Conservation (phyloP, 2,888 invertebrate genomes). For the Drosophila vallismaia region DNA sequence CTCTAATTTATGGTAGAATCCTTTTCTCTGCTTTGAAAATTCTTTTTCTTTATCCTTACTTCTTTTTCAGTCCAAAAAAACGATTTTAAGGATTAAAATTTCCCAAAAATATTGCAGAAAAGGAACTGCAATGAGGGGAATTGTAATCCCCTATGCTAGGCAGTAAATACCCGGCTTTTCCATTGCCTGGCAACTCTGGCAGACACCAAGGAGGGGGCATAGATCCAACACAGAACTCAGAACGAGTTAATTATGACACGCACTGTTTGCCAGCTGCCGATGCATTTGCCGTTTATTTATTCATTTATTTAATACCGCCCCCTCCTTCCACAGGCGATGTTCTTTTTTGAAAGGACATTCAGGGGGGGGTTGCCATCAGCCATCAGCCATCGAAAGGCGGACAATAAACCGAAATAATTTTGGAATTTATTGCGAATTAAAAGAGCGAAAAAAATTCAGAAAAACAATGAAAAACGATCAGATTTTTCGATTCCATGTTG, state of each 20-base stretch:
- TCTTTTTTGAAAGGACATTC: slow-evolving; percentile 6
- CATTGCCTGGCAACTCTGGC: slow-evolving; percentile 16
- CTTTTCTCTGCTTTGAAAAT: too few species aligned
- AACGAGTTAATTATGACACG: slow-evolving; percentile 66
- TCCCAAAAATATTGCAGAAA: not conserved
- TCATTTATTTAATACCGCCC: slow-evolving; percentile 33
- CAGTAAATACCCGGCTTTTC: slow-evolving; percentile 8
- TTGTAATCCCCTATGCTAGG: not conserved
- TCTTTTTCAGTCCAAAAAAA: too few species aligned
- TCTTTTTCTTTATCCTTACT: too few species aligned
- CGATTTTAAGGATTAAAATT: too few species aligned
- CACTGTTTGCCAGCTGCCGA: slow-evolving; percentile 45
- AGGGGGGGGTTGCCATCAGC: too few species aligned
- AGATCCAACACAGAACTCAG: not conserved
- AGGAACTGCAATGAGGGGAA: not conserved
- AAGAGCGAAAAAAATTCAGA: not conserved
- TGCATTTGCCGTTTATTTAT: slow-evolving; percentile 27
- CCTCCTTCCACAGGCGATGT: slow-evolving; percentile 13
- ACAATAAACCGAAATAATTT: slow-evolving; percentile 22
- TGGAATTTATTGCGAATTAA: not conserved
- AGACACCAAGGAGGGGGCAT: not conserved
- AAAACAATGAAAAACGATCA: slow-evolving; percentile 22
- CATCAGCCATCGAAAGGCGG: not conserved
- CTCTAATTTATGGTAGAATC: too few species aligned
- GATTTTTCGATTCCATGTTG: slow-evolving; percentile 13